These are phyloP conservation scores for Diadumene lineata DNA, from an alignment of 92 coral and sea anemone species.

Conservation along the genomic window DNA sequence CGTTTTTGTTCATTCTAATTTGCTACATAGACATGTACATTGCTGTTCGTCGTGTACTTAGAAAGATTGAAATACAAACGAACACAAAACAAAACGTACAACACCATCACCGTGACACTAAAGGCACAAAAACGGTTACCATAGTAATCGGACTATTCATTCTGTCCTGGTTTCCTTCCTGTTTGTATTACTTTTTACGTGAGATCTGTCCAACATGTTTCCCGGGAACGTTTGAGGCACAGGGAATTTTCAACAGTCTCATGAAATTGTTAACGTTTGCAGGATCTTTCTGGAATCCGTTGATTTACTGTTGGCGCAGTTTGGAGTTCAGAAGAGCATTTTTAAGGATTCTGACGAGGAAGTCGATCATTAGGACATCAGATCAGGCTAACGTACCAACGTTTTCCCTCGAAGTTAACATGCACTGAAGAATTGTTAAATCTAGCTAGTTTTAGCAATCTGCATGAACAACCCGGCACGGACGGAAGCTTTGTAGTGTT, in stretches of 20 bases:
- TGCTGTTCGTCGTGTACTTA: constrained; percentile 72
- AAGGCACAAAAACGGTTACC: constrained; percentile 78
- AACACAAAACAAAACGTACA: background rate
- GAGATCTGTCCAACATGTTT: constrained; percentile 80
- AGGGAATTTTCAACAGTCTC: constrained; percentile 71
- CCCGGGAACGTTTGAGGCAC: constrained; percentile 51
- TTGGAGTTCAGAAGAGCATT: constrained; percentile 47
- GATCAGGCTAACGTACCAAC: constrained; percentile 1
- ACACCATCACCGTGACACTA: constrained; percentile 52
- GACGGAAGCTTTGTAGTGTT: no score
- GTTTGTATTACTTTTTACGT: constrained; percentile 79
- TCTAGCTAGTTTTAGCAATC: no score
- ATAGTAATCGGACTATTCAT: constrained; percentile 90
- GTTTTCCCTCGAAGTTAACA: no score
- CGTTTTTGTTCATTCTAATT: constrained; percentile 68
- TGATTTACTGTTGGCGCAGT: constrained; percentile 61
- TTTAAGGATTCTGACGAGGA: constrained; percentile 31
- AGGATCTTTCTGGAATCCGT: constrained; percentile 57
- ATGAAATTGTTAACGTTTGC: constrained; percentile 47
- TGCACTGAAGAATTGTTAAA: no score
- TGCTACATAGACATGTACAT: constrained; percentile 79
- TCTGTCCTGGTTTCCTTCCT: constrained; percentile 92
- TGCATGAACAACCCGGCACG: no score
- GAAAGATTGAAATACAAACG: constrained; percentile 36
- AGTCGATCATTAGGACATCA: constrained; percentile 3